Percentiles rank a stretch among this genome's conserved stretches.
phyloP scores from a whole-genome alignment of 1,140 invertebrate genomes.

The Dinothrombium tinctorium region DNA sequence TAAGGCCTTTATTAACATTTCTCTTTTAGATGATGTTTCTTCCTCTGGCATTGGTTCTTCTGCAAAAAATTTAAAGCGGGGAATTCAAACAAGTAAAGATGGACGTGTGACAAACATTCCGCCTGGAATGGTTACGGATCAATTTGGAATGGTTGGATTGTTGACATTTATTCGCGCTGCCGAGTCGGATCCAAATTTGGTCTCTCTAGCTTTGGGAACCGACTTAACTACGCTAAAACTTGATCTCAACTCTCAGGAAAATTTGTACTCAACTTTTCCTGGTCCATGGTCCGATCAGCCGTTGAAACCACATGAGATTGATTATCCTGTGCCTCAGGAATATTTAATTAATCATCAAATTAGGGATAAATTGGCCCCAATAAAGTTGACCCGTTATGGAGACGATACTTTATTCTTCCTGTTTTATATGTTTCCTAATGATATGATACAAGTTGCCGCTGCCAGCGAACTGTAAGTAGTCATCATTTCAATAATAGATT shows the following conservation, averaged over 20 bases:
- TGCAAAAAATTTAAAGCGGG: constrained; percentile 32
- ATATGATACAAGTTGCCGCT: constrained; percentile 85
- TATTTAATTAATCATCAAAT: constrained; percentile 71
- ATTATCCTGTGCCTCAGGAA: constrained; percentile 93
- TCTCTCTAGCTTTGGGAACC: constrained; percentile 80
- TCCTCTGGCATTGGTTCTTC: constrained; percentile 11
- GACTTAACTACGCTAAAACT: constrained; percentile 89
- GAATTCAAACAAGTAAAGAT: constrained; percentile 79
- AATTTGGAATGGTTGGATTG: constrained; percentile 95
- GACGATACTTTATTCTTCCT: constrained; percentile 97
- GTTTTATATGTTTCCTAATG: constrained; percentile 96
- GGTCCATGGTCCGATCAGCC: constrained; percentile 93
- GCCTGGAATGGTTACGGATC: constrained; percentile 89
- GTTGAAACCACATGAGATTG: constrained; percentile 88
- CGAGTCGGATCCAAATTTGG: constrained; percentile 83
- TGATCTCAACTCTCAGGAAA: constrained; percentile 88
- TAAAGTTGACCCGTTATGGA: constrained; percentile 87
- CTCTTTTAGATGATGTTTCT: not conserved
- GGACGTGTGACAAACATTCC: constrained; percentile 86
- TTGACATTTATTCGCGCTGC: constrained; percentile 90
- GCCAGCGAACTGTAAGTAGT: constrained; percentile 77
- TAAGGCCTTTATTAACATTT: not conserved
- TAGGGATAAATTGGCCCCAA: constrained; percentile 50
- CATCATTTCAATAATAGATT: not conserved
- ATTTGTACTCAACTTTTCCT: constrained; percentile 81